Evolutionary conservation across 2,113 vertebrate genomes (phyloP).

Genomic region (Anser cygnoides): DNA sequence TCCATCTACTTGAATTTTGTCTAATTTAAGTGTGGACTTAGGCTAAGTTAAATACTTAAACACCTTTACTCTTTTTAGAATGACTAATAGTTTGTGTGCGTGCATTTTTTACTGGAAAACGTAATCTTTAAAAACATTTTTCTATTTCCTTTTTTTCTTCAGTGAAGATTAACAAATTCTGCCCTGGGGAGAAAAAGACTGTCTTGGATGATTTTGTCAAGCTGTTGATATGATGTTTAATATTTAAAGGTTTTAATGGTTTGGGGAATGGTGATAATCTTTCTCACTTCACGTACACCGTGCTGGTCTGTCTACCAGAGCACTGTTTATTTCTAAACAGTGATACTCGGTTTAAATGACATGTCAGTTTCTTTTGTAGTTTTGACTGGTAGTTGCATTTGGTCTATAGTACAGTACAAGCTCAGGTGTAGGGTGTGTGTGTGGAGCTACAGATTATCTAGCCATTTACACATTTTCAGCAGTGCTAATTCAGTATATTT

Average conservation of each 20-base stretch:
- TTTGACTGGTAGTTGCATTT: not conserved
- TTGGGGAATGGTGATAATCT: not conserved
- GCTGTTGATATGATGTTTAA: not conserved
- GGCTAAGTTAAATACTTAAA: not conserved
- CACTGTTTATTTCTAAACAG: not conserved
- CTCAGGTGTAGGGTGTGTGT: not conserved
- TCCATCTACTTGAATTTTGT: not conserved
- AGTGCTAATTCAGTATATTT: constrained; percentile 54
- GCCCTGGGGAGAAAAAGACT: not conserved
- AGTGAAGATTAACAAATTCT: not conserved
- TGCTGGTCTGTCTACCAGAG: not conserved
- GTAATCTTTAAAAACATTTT: not conserved
- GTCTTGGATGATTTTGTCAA: not conserved
- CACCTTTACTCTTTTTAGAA: not conserved
- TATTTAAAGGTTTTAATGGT: not conserved
- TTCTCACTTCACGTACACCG: not conserved
- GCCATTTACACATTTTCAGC: not conserved
- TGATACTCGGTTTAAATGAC: not conserved
- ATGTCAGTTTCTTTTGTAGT: not conserved
- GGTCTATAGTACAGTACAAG: not conserved
- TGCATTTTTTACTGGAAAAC: constrained; percentile 10
- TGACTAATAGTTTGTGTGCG: not conserved
- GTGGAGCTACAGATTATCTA: not conserved
- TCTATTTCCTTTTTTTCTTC: not conserved
- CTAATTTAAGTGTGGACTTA: not conserved